A percentile compares a stretch with the other conserved stretches of the same genome.
These are phyloP conservation scores for Rhizomys pruinosus DNA, from an alignment of 2,113 vertebrate genomes.

Conservation along the genomic window DNA sequence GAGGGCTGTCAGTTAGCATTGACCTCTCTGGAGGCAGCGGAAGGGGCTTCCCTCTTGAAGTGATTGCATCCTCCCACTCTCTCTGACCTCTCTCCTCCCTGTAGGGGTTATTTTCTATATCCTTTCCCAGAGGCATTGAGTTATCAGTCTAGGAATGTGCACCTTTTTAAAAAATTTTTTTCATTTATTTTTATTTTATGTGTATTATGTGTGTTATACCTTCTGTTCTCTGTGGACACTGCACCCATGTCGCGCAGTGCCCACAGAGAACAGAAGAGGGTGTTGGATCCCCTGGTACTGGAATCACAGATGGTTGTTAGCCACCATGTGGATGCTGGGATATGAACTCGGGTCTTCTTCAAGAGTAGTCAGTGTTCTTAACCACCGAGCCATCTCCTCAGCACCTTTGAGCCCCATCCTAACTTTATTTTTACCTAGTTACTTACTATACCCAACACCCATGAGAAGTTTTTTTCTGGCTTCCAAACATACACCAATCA, in stretches of 20 bases:
- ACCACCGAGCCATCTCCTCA: no score
- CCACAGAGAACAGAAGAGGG: no score
- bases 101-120: not conserved
- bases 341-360: no score
- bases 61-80: not conserved
- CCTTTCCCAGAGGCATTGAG: not conserved
- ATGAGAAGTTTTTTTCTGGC: not conserved
- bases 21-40: slow-evolving; percentile 4
- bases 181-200: no score
- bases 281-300: no score
- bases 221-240: no score
- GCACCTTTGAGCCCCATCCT: not conserved
- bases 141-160: not conserved
- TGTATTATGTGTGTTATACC: no score
- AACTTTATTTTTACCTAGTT: slow-evolving; percentile 39
- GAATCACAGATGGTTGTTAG: no score
- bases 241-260: no score
- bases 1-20: slow-evolving; percentile 22
- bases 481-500: not conserved
- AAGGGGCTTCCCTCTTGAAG: not conserved
- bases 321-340: no score
- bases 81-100: not conserved
- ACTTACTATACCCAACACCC: not conserved
- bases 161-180: no score
- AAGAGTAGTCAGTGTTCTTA: no score